Conservation (phyloP, 2,888 invertebrate genomes). For the Dendrolimus pini region DNA sequence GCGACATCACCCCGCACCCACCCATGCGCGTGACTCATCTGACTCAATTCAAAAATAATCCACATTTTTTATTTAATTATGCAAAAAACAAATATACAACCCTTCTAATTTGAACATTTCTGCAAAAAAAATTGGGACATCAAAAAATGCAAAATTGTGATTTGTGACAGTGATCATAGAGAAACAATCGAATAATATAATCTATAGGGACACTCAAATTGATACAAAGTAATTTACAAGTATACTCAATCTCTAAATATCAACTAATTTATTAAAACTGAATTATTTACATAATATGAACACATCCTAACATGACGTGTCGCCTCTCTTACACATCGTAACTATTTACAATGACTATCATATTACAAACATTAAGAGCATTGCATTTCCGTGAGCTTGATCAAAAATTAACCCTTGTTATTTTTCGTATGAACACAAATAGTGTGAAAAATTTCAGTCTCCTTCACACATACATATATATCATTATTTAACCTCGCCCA, state of each 20-base stretch:
- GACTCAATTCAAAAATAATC: constrained; percentile 41
- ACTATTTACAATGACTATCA: constrained; percentile 74
- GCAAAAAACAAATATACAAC: constrained; percentile 52
- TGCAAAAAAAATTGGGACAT: constrained; percentile 40
- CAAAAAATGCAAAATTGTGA: constrained; percentile 64
- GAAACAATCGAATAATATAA: constrained; percentile 52
- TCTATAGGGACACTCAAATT: constrained; percentile 66
- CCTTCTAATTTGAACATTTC: constrained; percentile 54
- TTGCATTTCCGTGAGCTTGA: constrained; percentile 69
- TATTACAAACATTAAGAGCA: constrained; percentile 68
- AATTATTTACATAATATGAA: constrained; percentile 71
- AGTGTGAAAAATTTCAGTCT: too few species aligned
- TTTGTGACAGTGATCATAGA: constrained; percentile 70
- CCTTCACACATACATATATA: too few species aligned
- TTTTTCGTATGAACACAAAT: constrained; percentile 25
- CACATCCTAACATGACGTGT: constrained; percentile 51
- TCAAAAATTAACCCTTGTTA: constrained; percentile 60
- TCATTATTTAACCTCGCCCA: too few species aligned
- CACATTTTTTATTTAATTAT: constrained; percentile 40
- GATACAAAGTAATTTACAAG: constrained; percentile 70
- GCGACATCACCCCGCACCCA: constrained; percentile 39
- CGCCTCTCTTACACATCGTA: constrained; percentile 59
- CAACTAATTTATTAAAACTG: constrained; percentile 59
- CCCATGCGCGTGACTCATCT: constrained; percentile 51
- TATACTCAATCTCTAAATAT: constrained; percentile 67